phyloP scores from a whole-genome alignment of 1,140 invertebrate genomes.

The Macrotrachela quadricornifera region DNA sequence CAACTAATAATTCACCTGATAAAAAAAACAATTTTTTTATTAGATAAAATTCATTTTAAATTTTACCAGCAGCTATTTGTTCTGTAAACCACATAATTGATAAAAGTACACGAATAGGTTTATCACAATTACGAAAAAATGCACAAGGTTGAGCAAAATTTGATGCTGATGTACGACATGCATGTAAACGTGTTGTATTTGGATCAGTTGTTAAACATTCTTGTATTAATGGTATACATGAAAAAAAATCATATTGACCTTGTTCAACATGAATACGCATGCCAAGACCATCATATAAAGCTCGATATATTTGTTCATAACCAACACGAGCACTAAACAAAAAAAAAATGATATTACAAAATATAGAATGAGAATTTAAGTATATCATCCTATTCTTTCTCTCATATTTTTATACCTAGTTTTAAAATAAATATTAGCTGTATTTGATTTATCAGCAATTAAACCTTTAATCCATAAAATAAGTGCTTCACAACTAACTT shows the following conservation, averaged over 20 bases:
- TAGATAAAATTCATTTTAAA: neutral
- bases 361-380: too few relatives aligned
- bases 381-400: too few relatives aligned
- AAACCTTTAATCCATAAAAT: neutral
- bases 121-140: too few relatives aligned
- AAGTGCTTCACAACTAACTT: slow-evolving; percentile 17
- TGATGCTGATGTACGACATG: slow-evolving; percentile 10
- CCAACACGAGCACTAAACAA: slow-evolving; percentile 15
- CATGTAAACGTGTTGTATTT: slow-evolving; percentile 16
- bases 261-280: slow-evolving; percentile 16
- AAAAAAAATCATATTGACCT: slow-evolving; percentile 15
- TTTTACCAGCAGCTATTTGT: too few relatives aligned
- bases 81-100: neutral
- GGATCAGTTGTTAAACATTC: slow-evolving; percentile 15
- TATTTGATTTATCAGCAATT: slow-evolving; percentile 12
- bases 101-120: too few relatives aligned
- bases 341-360: too few relatives aligned
- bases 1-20: neutral
- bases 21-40: neutral
- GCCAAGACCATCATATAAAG: neutral
- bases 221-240: slow-evolving; percentile 14
- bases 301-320: slow-evolving; percentile 17
- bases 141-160: too few relatives aligned
- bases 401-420: slow-evolving; percentile 13
- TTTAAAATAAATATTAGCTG: slow-evolving; percentile 7